Conservation (phyloP, 2,797 vertebrate genomes). For the Poeciliopsis presidionis region DNA sequence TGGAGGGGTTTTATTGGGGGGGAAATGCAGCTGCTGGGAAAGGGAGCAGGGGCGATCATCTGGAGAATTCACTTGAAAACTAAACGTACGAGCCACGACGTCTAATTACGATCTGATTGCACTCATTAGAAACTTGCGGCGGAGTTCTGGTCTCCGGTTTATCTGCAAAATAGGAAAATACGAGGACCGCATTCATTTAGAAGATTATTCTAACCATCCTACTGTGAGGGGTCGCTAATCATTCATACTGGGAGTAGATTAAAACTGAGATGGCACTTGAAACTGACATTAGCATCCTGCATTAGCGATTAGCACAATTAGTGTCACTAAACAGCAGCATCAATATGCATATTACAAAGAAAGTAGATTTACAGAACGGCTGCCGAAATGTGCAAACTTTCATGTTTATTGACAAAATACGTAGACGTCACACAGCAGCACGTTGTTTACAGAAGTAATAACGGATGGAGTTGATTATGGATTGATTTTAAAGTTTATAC, state of each 20-base stretch:
- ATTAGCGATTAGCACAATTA: neutral
- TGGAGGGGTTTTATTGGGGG: slow-evolving; percentile 46
- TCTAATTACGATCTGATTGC: slow-evolving; percentile 26
- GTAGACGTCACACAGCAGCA: too few relatives aligned
- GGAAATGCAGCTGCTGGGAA: slow-evolving; percentile 41
- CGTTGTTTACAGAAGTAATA: too few relatives aligned
- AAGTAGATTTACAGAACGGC: neutral
- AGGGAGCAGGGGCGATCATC: slow-evolving; percentile 18
- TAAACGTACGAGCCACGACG: slow-evolving; percentile 21
- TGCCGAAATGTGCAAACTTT: neutral
- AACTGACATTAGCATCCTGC: neutral
- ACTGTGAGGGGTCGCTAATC: neutral
- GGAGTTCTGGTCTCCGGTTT: neutral
- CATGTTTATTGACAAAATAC: neutral
- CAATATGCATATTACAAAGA: neutral
- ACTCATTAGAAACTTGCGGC: neutral
- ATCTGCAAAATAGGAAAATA: neutral
- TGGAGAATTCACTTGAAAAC: slow-evolving; percentile 37
- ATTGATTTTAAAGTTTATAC: too few relatives aligned
- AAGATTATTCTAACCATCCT: neutral
- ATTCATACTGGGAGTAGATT: neutral
- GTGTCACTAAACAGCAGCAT: neutral
- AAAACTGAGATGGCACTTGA: neutral
- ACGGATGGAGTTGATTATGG: too few relatives aligned
- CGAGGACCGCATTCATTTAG: neutral